Conservation (phyloP, 2,888 invertebrate species). For the Heliconius cydno region DNA sequence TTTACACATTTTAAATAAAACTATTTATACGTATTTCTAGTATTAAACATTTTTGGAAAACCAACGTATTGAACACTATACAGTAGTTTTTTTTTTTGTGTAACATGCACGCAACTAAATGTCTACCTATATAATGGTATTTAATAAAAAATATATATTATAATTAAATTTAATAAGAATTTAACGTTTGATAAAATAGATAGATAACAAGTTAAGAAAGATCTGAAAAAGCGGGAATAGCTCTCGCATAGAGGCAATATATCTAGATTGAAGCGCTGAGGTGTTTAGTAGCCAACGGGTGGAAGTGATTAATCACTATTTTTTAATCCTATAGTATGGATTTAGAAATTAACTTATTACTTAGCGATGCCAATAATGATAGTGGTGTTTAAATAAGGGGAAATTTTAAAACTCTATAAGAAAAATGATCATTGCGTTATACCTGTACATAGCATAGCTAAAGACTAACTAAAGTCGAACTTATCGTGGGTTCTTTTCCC, state of each 20-base stretch:
- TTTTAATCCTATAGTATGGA: background rate
- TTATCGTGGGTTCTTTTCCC: too few relatives aligned
- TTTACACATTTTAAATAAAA: background rate
- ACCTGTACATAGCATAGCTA: too few relatives aligned
- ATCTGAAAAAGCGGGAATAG: background rate
- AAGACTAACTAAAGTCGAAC: too few relatives aligned
- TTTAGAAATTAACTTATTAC: background rate
- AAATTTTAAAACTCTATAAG: background rate
- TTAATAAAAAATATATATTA: background rate
- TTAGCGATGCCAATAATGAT: background rate
- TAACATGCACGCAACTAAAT: too few relatives aligned
- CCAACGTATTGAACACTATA: too few relatives aligned
- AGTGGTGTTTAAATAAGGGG: background rate
- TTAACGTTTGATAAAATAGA: background rate
- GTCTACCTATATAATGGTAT: background rate
- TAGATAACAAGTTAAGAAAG: background rate
- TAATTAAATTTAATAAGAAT: background rate
- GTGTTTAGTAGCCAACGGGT: slow-evolving; percentile 7
- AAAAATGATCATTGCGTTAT: too few relatives aligned
- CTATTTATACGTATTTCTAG: too few relatives aligned
- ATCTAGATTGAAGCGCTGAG: slow-evolving; percentile 4
- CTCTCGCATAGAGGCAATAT: slow-evolving; percentile 6
- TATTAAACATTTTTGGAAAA: too few relatives aligned
- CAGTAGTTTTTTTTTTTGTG: too few relatives aligned
- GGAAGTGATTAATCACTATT: slow-evolving; percentile 19